Evolutionary conservation across 2,113 vertebrate genomes (phyloP), one percentile per base, ranked within the genome.

Genomic region (Hipposideros armiger): DNA sequence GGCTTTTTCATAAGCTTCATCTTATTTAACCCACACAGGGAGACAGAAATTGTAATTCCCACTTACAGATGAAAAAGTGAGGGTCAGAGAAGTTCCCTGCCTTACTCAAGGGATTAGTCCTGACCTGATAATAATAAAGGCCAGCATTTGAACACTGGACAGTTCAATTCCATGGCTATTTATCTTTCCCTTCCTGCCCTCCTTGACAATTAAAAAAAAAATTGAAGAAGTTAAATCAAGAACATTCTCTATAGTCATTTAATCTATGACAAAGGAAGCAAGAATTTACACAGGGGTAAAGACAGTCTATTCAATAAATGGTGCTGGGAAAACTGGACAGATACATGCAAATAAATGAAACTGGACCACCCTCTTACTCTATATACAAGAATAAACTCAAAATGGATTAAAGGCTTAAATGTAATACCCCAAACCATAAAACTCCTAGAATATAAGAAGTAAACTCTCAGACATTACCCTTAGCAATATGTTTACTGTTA

Each of bases 221-320:
- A 73, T 69, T 82, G 50, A 30, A 88, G 50, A 91, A 82, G 13
- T 81, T 95, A 76, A 80, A 84, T 52, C n/a, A 94, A 87, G 36
- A 94, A 76, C 2, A 47, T 1, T 32, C 22, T 67, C 4, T 86
- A 60, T 58, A 84, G 13, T 50, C 47, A 50, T 50, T 50, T 50
- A 11, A 50, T 50, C 47, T 11, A 50, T 50, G 47, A 50, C 47
- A 50, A 50, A 50, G 47, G 47, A 50, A 50, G 47, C 47, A 50
- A 50, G 47, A 50, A 50, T 50, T 50, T 50, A 50, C 47, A 50
- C 47, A 11, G 47, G 47, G 47, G 11, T 50, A 50, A 50, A 50
- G 47, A 50, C 47, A 50, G 47, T 50, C 47, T 50, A 50, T 50
- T 50, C 47, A 50, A 50, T 50, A 50, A 50, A 50, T 50, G 47